Percentiles rank a stretch among this genome's conserved stretches.
Conservation (phyloP, 2,113 vertebrate genomes). For the Cichladusa arquata region DNA sequence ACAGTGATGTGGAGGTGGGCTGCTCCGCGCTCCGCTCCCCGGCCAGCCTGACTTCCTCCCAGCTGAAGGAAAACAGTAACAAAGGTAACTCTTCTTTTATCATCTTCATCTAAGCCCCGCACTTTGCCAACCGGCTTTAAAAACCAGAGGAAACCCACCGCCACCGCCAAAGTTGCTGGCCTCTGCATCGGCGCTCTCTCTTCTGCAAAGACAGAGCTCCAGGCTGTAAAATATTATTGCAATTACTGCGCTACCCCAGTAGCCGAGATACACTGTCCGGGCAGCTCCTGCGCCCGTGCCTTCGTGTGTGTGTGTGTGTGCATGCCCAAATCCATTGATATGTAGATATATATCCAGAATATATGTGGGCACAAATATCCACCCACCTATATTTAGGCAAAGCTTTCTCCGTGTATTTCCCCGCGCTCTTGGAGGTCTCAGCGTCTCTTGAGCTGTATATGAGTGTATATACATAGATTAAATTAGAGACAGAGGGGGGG, state of each 20-base stretch:
- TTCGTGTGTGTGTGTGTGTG: neutral
- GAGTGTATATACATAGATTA: neutral
- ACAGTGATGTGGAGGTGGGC: conserved; percentile 98
- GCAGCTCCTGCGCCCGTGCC: neutral
- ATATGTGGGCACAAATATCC: conserved; percentile 26
- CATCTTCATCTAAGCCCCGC: conserved; percentile 3
- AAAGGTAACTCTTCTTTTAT: conserved; percentile 83
- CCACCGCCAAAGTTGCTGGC: neutral
- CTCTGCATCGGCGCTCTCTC: conserved; percentile 24
- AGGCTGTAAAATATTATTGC: conserved; percentile 52
- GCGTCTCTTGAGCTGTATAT: neutral
- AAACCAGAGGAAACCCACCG: neutral
- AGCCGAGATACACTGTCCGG: neutral
- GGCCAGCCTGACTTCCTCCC: conserved; percentile 77
- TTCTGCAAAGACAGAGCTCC: conserved; percentile 36
- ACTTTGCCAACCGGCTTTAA: neutral
- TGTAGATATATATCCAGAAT: neutral
- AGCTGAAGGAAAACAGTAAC: conserved; percentile 94
- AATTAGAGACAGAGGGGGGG: neutral
- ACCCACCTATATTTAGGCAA: neutral
- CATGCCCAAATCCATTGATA: neutral
- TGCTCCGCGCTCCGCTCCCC: conserved; percentile 94
- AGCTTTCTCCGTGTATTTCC: neutral
- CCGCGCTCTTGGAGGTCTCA: neutral
- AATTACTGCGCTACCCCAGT: neutral